Percentiles rank a stretch among this genome's conserved stretches.
Conservation (phyloP, 2,888 invertebrate species). For the Mylabris sibirica region DNA sequence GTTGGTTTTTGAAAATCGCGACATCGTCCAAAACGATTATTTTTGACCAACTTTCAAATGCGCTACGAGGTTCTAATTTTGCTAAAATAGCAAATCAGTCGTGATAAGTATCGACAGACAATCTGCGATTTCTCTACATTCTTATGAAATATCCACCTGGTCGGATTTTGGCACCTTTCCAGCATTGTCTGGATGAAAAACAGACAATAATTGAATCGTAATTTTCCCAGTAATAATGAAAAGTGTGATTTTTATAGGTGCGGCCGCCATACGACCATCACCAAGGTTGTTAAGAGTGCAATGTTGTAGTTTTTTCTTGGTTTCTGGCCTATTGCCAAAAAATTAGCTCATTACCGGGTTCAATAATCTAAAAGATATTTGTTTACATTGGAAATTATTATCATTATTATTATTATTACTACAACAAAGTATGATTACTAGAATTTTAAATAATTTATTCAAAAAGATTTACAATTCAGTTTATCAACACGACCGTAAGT, state of each 20-base stretch:
- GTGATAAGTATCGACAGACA: too few species aligned
- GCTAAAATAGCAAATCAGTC: too few species aligned
- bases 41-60: too few species aligned
- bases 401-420: neutral
- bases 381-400: conserved; percentile 4
- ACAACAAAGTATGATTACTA: neutral
- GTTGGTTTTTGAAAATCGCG: too few species aligned
- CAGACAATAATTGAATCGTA: conserved; percentile 22
- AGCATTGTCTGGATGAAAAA: conserved; percentile 23
- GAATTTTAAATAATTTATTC: neutral
- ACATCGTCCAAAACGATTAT: too few species aligned
- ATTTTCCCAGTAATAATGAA: conserved; percentile 22
- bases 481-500: neutral
- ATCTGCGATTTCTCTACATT: neutral
- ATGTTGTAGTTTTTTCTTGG: conserved; percentile 22
- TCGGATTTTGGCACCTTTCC: conserved; percentile 5
- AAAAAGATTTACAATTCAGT: neutral
- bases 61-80: too few species aligned
- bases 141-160: neutral
- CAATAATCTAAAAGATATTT: conserved; percentile 20
- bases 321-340: conserved; percentile 31
- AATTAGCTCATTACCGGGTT: conserved; percentile 25
- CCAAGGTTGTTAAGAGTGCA: conserved; percentile 33
- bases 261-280: conserved; percentile 22
- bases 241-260: conserved; percentile 19